Conservation (phyloP, 2,797 vertebrate genomes). For the Clangula hyemalis region DNA sequence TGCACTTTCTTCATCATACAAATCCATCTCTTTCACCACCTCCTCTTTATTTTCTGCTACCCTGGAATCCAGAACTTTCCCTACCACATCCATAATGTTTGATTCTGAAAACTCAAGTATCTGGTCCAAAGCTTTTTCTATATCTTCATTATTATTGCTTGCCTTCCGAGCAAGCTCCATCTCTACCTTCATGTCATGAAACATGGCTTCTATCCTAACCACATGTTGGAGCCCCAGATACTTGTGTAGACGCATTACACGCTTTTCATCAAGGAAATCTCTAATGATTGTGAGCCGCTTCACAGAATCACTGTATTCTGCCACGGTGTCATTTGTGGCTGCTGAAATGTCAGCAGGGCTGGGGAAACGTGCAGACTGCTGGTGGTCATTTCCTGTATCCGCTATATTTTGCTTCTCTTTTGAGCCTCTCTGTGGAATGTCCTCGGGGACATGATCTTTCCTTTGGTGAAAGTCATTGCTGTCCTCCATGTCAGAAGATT, state of each 20-base stretch:
- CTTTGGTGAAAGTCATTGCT: neutral
- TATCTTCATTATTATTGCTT: slow-evolving; percentile 68
- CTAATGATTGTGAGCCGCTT: slow-evolving; percentile 81
- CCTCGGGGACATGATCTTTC: neutral
- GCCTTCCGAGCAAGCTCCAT: slow-evolving; percentile 77
- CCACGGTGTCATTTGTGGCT: neutral
- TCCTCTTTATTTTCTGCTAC: slow-evolving; percentile 58
- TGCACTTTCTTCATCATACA: slow-evolving; percentile 84
- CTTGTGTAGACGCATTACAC: slow-evolving; percentile 78
- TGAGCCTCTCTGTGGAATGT: neutral
- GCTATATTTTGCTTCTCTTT: neutral
- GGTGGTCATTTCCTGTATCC: neutral
- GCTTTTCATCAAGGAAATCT: slow-evolving; percentile 83
- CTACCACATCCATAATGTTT: slow-evolving; percentile 84
- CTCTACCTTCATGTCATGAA: slow-evolving; percentile 84
- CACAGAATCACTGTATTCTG: slow-evolving; percentile 78
- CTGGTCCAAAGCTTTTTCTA: slow-evolving; percentile 84
- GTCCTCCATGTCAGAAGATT: neutral
- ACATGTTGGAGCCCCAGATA: slow-evolving; percentile 83
- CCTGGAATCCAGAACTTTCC: slow-evolving; percentile 84
- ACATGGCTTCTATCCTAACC: slow-evolving; percentile 86
- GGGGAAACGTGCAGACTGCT: neutral
- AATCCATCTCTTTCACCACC: slow-evolving; percentile 65
- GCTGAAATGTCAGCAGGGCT: neutral
- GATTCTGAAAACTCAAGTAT: slow-evolving; percentile 89